Evolutionary conservation across 23 tunicate genomes (phyloP).

Genomic region (Phallusia fumigata): DNA sequence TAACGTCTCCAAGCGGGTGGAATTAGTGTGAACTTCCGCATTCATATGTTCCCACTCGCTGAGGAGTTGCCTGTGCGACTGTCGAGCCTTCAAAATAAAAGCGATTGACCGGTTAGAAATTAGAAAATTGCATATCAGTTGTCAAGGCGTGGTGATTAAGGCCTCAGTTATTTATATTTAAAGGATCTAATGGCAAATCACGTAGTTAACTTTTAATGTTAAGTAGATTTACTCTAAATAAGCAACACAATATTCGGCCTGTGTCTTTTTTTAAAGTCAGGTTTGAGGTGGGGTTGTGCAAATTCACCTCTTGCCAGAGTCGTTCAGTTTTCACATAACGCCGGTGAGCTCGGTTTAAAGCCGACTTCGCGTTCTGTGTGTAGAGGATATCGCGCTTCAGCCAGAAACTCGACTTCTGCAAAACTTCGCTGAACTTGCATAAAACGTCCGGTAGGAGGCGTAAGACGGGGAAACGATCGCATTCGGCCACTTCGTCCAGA

Average conservation of each 20-base stretch:
- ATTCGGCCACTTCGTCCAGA: slow-evolving; percentile 30
- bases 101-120: no score
- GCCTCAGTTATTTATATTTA: no score
- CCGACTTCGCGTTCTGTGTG: slow-evolving; percentile 73
- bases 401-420: slow-evolving; percentile 65
- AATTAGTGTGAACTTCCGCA: slow-evolving; percentile 43
- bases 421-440: slow-evolving; percentile 48
- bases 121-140: no score
- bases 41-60: slow-evolving; percentile 44
- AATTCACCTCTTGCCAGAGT: slow-evolving; percentile 72
- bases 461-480: slow-evolving; percentile 60
- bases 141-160: no score
- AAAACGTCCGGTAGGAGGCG: slow-evolving; percentile 63
- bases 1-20: slow-evolving; percentile 58
- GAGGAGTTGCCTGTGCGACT: slow-evolving; percentile 53
- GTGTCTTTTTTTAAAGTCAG: no score
- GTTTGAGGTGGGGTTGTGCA: no score
- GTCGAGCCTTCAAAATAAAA: slow-evolving; percentile 41
- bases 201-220: no score
- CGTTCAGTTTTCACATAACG: slow-evolving; percentile 74
- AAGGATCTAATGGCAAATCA: no score
- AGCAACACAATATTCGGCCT: no score
- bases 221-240: no score
- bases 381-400: slow-evolving; percentile 61
- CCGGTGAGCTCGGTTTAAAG: slow-evolving; percentile 65